Conservation (phyloP, 2,113 vertebrate species). For the Setophaga coronata region DNA sequence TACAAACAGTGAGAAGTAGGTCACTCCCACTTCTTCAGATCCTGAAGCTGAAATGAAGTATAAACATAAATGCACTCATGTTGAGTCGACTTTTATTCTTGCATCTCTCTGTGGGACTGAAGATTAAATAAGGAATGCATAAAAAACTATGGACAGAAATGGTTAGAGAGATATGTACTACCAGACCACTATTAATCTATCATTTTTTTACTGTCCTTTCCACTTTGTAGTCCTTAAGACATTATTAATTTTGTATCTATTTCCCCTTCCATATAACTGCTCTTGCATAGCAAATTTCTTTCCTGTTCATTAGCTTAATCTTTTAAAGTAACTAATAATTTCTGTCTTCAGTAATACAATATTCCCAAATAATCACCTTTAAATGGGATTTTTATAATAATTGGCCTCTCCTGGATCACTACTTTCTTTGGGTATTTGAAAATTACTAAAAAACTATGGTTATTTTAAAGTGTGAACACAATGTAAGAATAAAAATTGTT, state of each 20-base stretch:
- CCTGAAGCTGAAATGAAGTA: background rate
- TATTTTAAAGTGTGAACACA: background rate
- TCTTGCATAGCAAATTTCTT: background rate
- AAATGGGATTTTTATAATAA: background rate
- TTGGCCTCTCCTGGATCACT: background rate
- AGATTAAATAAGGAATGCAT: background rate
- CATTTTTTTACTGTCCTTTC: background rate
- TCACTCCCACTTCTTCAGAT: slow-evolving; percentile 49
- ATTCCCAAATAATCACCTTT: background rate
- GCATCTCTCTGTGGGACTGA: background rate
- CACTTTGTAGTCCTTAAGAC: background rate
- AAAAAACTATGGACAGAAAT: background rate
- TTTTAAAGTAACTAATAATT: background rate
- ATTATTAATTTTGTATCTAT: background rate
- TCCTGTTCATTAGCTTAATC: background rate
- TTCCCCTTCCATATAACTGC: background rate
- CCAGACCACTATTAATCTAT: background rate
- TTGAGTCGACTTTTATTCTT: slow-evolving; percentile 31
- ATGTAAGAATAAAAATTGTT: background rate
- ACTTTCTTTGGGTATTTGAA: background rate
- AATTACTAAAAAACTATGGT: background rate
- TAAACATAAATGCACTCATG: slow-evolving; percentile 16
- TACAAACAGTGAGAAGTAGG: slow-evolving; percentile 63
- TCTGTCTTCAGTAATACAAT: background rate
- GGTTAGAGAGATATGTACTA: background rate